A percentile compares a stretch with the other conserved stretches of the same genome.
phyloP scores from a whole-genome alignment of 2,113 vertebrate genomes.

The Saguinus imperator region DNA sequence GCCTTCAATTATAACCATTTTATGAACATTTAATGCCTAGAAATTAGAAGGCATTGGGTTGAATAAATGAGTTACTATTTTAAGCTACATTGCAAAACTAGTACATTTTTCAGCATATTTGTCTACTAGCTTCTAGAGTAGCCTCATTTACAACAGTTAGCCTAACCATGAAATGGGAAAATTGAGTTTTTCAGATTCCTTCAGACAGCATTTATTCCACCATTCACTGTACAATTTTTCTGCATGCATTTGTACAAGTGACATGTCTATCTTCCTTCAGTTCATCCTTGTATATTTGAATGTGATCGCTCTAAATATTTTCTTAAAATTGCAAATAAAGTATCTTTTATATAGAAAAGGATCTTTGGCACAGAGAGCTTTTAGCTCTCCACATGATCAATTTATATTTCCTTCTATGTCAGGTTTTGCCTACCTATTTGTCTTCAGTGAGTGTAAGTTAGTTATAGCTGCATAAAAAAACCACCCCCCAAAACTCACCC shows the following conservation, averaged over 20 bases:
- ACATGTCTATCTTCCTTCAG: neutral
- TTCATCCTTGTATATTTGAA: neutral
- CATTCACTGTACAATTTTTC: neutral
- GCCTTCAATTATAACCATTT: neutral
- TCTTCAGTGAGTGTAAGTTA: neutral
- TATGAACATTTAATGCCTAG: neutral
- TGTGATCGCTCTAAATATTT: neutral
- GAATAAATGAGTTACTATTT: neutral
- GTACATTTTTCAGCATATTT: neutral
- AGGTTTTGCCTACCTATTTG: neutral
- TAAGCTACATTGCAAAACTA: neutral
- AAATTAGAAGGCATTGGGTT: neutral
- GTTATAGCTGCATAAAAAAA: neutral
- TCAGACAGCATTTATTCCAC: neutral
- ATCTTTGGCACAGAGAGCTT: neutral
- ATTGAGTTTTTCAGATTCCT: neutral
- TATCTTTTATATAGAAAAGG: neutral
- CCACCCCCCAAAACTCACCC: neutral
- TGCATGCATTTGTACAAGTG: neutral
- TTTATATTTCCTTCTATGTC: neutral
- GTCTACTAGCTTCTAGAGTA: neutral
- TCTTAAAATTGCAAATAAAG: neutral
- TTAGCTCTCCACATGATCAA: neutral
- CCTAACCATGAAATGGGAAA: neutral
- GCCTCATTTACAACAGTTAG: neutral